Evolutionary conservation across 2,113 vertebrate species (phyloP).

Genomic region (Odobenus rosmarus): DNA sequence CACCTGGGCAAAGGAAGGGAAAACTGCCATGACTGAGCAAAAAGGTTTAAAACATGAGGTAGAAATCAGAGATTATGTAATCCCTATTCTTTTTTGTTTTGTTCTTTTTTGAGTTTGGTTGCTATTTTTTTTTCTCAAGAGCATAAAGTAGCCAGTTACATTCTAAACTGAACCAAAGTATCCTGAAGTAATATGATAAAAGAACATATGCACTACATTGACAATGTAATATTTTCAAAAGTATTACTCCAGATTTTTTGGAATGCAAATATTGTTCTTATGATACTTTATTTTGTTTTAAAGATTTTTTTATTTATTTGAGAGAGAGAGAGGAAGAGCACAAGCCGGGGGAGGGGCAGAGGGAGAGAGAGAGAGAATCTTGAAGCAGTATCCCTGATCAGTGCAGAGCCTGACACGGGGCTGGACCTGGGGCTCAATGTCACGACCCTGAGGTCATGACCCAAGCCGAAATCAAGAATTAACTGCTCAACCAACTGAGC

Average conservation of each 20-base stretch:
- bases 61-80: neutral
- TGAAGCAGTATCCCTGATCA: neutral
- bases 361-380: neutral
- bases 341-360: neutral
- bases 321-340: neutral
- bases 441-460: neutral
- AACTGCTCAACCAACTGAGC: neutral
- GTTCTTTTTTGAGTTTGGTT: neutral
- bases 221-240: neutral
- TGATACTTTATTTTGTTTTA: neutral
- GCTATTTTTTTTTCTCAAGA: neutral
- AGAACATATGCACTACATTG: neutral
- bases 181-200: neutral
- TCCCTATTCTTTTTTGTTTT: neutral
- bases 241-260: neutral
- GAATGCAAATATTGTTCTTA: neutral
- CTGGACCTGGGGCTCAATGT: neutral
- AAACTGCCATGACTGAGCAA: neutral
- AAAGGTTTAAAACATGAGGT: neutral
- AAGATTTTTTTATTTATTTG: neutral
- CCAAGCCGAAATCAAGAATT: too few relatives aligned
- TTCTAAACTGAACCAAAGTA: neutral
- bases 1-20: neutral
- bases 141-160: neutral
- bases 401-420: neutral